Conservation (phyloP, 2,888 invertebrate species). For the Harmothoe impar region DNA sequence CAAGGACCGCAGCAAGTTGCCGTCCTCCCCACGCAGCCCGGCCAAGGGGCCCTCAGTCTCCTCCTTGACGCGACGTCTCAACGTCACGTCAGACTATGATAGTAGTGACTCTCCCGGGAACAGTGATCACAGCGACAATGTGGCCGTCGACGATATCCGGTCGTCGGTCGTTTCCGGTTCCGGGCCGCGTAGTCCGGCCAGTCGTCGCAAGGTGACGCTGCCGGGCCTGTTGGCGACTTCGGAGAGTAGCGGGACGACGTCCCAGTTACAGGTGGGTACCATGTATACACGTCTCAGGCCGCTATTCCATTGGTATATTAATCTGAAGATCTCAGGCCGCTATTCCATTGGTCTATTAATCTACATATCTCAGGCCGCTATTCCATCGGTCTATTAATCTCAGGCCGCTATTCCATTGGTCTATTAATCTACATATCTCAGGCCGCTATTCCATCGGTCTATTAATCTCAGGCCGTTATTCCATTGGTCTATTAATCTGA, state of each 20-base stretch:
- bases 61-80: constrained; percentile 71
- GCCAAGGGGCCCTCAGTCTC: background rate
- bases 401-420: too few species aligned
- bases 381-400: too few species aligned
- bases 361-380: too few species aligned
- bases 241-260: background rate
- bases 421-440: too few species aligned
- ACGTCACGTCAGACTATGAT: constrained; percentile 83
- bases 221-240: background rate
- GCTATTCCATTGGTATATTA: too few species aligned
- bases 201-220: constrained; percentile 20
- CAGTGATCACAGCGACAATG: constrained; percentile 83
- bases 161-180: background rate
- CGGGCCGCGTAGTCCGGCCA: constrained; percentile 17
- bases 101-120: constrained; percentile 84
- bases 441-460: too few species aligned
- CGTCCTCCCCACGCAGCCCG: background rate
- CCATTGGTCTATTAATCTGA: too few species aligned
- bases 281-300: too few species aligned
- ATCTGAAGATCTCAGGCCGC: too few species aligned
- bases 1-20: background rate
- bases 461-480: too few species aligned
- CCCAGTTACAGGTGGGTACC: constrained; percentile 7
- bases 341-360: too few species aligned
- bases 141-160: constrained; percentile 65